A percentile compares a stretch with the other conserved stretches of the same genome.
These are phyloP conservation scores for Amniataba percoides DNA, from an alignment of 2,797 vertebrate genomes.

Conservation along the genomic window DNA sequence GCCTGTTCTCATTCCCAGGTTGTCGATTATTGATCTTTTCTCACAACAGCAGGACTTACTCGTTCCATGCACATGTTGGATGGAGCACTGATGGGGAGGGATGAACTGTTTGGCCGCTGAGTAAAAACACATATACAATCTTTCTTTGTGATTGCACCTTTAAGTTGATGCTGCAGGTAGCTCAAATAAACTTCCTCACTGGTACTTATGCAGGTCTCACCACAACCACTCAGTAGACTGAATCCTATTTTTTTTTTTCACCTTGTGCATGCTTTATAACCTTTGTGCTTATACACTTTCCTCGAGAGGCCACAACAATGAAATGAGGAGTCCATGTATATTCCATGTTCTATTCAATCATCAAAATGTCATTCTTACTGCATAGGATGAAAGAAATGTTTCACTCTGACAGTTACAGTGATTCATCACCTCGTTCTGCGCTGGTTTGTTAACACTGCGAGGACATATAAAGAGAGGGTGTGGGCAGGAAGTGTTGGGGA, in stretches of 20 bases:
- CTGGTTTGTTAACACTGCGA: neutral
- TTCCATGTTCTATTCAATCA: neutral
- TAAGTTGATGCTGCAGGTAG: neutral
- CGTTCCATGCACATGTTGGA: no score
- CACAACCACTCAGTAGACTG: neutral
- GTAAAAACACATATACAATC: no score
- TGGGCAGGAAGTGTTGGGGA: neutral
- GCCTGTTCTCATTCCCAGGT: no score
- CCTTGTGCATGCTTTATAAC: neutral
- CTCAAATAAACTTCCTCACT: neutral
- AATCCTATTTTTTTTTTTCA: neutral
- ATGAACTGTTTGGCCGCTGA: no score
- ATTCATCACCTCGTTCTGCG: neutral
- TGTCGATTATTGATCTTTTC: no score
- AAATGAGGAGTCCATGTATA: neutral
- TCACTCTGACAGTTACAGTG: neutral
- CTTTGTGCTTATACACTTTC: neutral
- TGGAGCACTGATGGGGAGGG: no score
- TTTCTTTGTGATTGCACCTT: no score
- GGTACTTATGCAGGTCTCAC: neutral
- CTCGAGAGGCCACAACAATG: neutral
- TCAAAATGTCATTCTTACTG: neutral
- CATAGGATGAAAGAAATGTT: neutral
- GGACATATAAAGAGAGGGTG: neutral
- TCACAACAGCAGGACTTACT: no score